Percentiles rank a stretch among this genome's conserved stretches.
Evolutionary conservation across 23 tunicate genomes (phyloP).

Genomic region (Styela clava): DNA sequence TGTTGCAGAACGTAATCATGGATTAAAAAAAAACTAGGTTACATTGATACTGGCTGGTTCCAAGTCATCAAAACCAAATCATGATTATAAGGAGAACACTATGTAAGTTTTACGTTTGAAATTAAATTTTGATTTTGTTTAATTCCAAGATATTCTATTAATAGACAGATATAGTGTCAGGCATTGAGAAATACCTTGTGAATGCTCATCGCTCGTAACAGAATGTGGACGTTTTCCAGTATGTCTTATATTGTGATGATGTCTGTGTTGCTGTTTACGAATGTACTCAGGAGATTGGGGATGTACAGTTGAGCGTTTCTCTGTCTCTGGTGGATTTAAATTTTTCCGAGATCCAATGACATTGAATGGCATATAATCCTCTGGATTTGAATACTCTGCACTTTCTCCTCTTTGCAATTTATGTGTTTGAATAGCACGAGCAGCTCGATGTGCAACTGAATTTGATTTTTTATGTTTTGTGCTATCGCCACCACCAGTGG

Average conservation of each 20-base stretch:
- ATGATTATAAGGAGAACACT: too few species aligned
- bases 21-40: too few species aligned
- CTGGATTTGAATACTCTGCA: constrained; percentile 6
- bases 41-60: too few species aligned
- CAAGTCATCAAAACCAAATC: too few species aligned
- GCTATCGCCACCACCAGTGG: neutral
- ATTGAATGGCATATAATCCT: constrained; percentile 3
- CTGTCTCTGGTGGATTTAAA: neutral
- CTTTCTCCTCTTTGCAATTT: constrained; percentile 9
- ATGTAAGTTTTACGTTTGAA: too few species aligned
- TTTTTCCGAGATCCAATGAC: neutral
- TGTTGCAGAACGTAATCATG: too few species aligned
- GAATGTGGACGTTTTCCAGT: constrained; percentile 8
- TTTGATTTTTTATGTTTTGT: neutral
- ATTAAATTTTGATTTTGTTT: too few species aligned
- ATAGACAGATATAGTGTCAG: too few species aligned
- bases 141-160: too few species aligned
- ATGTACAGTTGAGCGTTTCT: neutral
- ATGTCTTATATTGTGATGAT: constrained; percentile 7
- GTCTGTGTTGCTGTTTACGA: constrained; percentile 8
- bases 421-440: neutral
- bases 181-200: constrained; percentile 18
- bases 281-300: neutral
- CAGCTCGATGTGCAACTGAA: neutral
- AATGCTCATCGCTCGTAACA: constrained; percentile 16